phyloP scores from a whole-genome alignment of 2,888 invertebrate genomes.

The Himalopsyche anomala region DNA sequence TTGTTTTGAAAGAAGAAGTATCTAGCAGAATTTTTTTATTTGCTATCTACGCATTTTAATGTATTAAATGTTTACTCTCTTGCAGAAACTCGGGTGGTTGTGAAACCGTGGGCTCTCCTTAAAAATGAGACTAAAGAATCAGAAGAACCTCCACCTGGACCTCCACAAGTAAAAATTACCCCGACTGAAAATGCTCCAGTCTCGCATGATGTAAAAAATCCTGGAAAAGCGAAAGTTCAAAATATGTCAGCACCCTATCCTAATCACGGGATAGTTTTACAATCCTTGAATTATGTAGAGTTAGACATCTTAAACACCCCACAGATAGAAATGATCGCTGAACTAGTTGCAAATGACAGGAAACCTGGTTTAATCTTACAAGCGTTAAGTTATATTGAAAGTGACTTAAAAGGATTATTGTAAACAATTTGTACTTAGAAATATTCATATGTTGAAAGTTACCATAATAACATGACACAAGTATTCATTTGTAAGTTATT shows the following conservation, averaged over 20 bases:
- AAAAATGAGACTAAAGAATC: conserved; percentile 66
- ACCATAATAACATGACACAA: neutral
- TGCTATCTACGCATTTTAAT: no score
- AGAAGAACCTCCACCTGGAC: conserved; percentile 66
- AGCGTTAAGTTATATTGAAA: conserved; percentile 73
- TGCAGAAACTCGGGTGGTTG: conserved; percentile 67
- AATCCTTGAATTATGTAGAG: conserved; percentile 75
- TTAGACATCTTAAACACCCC: conserved; percentile 73
- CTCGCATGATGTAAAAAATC: neutral
- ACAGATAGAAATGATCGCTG: neutral
- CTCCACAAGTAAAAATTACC: conserved; percentile 18
- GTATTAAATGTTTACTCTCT: neutral
- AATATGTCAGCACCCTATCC: conserved; percentile 71
- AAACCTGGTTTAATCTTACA: conserved; percentile 71
- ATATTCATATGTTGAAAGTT: no score
- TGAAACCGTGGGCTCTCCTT: conserved; percentile 67
- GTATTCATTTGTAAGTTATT: conserved; percentile 35
- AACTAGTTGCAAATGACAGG: conserved; percentile 31
- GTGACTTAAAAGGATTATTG: conserved; percentile 74
- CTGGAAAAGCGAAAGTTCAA: neutral
- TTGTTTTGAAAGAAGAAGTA: no score
- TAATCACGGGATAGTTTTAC: conserved; percentile 73
- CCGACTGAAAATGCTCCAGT: neutral
- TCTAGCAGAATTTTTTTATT: no score
- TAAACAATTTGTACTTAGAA: conserved; percentile 66